A percentile compares a stretch with the other conserved stretches of the same genome.
Evolutionary conservation across 2,113 vertebrate genomes (phyloP).

Genomic region (Phaethon lepturus): DNA sequence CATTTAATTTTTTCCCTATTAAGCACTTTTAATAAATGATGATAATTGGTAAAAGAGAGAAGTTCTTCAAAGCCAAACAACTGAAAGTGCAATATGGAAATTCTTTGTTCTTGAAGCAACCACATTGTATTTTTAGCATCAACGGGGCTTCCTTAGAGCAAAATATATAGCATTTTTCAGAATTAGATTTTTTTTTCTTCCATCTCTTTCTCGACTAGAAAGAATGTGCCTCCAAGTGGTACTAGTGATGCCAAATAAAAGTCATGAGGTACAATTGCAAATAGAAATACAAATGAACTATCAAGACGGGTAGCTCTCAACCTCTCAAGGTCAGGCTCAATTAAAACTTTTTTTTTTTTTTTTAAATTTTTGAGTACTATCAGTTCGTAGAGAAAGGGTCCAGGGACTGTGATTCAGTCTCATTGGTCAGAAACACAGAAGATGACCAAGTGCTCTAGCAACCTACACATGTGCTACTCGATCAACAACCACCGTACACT

Average conservation of each 20-base stretch:
- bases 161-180: neutral
- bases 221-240: neutral
- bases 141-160: neutral
- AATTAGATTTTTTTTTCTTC: neutral
- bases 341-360: neutral
- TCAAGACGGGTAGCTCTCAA: neutral
- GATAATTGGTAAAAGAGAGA: neutral
- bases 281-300: neutral
- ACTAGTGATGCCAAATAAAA: neutral
- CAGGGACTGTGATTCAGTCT: neutral
- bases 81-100: rapidly evolving
- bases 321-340: neutral
- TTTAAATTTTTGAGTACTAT: neutral
- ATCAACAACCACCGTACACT: neutral
- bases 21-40: neutral
- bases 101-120: neutral
- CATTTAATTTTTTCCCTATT: neutral
- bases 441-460: neutral
- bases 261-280: neutral
- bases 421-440: neutral
- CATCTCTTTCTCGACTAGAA: neutral
- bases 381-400: neutral
- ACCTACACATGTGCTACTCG: neutral
- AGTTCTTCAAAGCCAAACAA: neutral
- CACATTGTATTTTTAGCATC: neutral